Conservation (phyloP, 2,888 invertebrate species). For the Epinotia bilunana region DNA sequence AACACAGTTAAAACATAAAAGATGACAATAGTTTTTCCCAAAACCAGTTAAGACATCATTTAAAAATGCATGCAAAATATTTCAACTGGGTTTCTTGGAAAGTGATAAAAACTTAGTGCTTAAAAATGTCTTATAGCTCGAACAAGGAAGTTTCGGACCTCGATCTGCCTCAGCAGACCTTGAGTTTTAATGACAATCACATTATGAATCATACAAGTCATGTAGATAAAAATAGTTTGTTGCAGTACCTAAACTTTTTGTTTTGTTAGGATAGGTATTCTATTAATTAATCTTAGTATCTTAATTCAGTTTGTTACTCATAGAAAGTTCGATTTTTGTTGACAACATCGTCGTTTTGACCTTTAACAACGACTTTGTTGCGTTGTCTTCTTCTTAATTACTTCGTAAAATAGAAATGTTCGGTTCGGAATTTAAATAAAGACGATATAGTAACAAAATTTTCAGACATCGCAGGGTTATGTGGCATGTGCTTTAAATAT, state of each 20-base stretch:
- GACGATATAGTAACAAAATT: no score
- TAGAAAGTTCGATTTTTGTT: background rate
- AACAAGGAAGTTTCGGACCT: constrained; percentile 20
- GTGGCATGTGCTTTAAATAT: background rate
- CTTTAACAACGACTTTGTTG: no score
- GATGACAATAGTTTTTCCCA: background rate
- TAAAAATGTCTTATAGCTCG: constrained; percentile 13
- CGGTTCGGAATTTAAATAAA: no score
- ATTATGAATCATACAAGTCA: constrained; percentile 45
- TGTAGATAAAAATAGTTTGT: constrained; percentile 31
- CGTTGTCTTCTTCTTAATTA: no score
- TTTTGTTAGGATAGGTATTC: no score
- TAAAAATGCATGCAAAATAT: background rate
- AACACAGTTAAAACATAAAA: background rate
- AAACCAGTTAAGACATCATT: background rate
- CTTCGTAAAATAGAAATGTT: no score
- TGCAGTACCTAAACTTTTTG: background rate
- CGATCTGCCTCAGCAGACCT: constrained; percentile 9
- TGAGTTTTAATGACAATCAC: constrained; percentile 38
- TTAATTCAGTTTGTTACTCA: no score
- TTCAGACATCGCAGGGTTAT: no score
- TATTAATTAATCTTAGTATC: no score
- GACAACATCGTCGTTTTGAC: no score
- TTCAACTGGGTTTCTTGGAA: constrained; percentile 12
- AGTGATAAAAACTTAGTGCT: constrained; percentile 9